phyloP scores from a whole-genome alignment of 23 tunicate species.

The Clavelina lepadiformis region DNA sequence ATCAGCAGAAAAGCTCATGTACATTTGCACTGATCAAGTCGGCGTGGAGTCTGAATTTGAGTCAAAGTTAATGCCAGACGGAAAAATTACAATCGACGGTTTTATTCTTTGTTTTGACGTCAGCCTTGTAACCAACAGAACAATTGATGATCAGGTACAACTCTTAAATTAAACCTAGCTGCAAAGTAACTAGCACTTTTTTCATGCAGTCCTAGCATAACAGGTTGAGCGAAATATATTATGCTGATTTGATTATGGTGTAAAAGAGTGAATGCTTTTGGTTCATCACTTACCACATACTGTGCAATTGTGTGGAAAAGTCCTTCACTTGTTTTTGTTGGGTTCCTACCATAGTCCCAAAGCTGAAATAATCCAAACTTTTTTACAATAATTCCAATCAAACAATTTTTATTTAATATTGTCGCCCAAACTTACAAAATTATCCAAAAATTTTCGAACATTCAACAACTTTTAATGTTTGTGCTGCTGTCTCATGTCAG shows the following conservation, averaged over 20 bases:
- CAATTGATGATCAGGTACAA: conserved; percentile 80
- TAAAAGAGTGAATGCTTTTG: neutral
- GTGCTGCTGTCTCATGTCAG: no score
- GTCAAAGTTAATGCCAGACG: conserved; percentile 82
- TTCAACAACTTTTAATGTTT: no score
- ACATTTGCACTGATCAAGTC: conserved; percentile 94
- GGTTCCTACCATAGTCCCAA: no score
- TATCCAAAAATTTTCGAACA: no score
- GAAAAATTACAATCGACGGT: conserved; percentile 81
- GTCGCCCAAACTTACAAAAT: no score
- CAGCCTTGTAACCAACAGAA: conserved; percentile 43
- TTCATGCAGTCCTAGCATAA: neutral
- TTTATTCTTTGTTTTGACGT: conserved; percentile 87
- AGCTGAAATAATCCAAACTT: no score
- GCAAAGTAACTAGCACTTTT: neutral
- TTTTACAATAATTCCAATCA: no score
- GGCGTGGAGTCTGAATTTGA: conserved; percentile 87
- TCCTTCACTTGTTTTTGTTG: no score
- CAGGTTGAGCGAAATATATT: neutral
- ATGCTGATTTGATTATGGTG: neutral
- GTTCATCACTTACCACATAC: no score
- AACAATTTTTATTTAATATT: no score
- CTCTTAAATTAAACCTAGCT: neutral
- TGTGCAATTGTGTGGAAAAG: no score
- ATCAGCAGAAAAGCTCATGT: conserved; percentile 94